These are phyloP conservation scores for Timema cristinae DNA, from an alignment of 2,888 invertebrate species.

Conservation along the genomic window DNA sequence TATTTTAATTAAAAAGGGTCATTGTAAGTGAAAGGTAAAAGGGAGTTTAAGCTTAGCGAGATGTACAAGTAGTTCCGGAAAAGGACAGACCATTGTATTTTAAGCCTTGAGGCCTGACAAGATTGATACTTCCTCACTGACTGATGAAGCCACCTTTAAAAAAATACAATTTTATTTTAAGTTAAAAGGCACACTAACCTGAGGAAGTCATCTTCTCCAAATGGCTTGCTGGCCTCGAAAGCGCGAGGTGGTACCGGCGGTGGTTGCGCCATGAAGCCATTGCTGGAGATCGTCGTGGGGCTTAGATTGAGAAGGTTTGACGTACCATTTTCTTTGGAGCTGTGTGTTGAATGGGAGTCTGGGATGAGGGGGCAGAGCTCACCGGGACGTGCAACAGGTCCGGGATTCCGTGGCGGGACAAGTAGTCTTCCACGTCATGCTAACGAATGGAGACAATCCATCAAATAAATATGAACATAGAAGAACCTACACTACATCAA, in stretches of 20 bases:
- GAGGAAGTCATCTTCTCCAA: conserved; percentile 30
- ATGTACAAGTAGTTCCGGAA: too few relatives aligned
- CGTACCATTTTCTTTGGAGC: conserved; percentile 24
- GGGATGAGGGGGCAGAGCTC: conserved; percentile 7
- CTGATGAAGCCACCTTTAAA: too few relatives aligned
- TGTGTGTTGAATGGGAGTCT: not conserved
- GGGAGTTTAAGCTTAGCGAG: too few relatives aligned
- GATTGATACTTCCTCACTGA: too few relatives aligned
- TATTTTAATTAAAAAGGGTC: too few relatives aligned
- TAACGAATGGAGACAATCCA: not conserved
- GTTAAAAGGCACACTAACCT: not conserved
- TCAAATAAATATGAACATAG: too few relatives aligned
- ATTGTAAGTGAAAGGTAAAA: too few relatives aligned
- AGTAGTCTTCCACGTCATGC: conserved; percentile 39
- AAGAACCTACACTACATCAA: not conserved
- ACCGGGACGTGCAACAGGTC: conserved; percentile 35
- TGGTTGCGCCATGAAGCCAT: conserved; percentile 35
- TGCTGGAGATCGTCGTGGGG: conserved; percentile 23
- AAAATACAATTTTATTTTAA: not conserved
- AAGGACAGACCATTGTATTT: too few relatives aligned
- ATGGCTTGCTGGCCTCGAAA: conserved; percentile 39
- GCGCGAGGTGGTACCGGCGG: conserved; percentile 50
- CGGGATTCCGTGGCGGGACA: conserved; percentile 39
- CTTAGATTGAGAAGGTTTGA: conserved; percentile 25
- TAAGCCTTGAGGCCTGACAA: too few relatives aligned